These are phyloP conservation scores for Telmatherina bonti DNA, from an alignment of 2,797 vertebrate genomes.

Conservation along the genomic window DNA sequence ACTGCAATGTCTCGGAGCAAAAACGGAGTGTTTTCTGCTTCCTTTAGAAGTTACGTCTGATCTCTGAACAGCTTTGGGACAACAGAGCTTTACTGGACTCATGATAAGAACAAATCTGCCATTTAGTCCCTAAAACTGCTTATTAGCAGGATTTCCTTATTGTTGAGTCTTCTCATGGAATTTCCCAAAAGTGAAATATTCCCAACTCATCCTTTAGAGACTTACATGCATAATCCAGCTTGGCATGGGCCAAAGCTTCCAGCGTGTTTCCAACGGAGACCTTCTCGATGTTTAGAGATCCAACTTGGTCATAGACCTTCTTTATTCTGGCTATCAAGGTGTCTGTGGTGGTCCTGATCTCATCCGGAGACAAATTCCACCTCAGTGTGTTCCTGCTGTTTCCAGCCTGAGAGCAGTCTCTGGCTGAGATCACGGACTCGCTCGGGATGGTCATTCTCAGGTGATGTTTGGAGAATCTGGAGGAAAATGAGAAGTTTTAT, in stretches of 20 bases:
- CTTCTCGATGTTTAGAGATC: slow-evolving; percentile 79
- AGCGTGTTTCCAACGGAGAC: slow-evolving; percentile 91
- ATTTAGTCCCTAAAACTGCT: no score
- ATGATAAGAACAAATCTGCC: no score
- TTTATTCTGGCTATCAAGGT: slow-evolving; percentile 87
- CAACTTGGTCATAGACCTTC: slow-evolving; percentile 86
- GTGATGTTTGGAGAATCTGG: slow-evolving; percentile 54
- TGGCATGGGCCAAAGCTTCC: slow-evolving; percentile 85
- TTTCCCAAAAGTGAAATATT: background rate
- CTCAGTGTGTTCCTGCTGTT: slow-evolving; percentile 78
- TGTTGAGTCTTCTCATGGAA: background rate
- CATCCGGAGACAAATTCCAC: slow-evolving; percentile 92
- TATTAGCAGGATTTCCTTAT: no score
- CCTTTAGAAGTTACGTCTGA: no score
- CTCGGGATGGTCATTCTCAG: slow-evolving; percentile 87
- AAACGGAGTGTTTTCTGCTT: no score
- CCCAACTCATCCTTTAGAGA: slow-evolving; percentile 1
- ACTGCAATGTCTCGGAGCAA: no score
- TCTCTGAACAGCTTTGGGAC: no score
- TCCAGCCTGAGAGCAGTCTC: slow-evolving; percentile 70
- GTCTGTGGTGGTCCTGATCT: slow-evolving; percentile 86
- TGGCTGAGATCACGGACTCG: slow-evolving; percentile 64
- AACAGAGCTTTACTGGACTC: no score
- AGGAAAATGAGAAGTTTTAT: background rate
- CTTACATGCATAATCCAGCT: slow-evolving; percentile 90